Evolutionary conservation across 2,113 vertebrate species (phyloP), one percentile per base, ranked within the genome.

Genomic region (Azemiops feae): DNA sequence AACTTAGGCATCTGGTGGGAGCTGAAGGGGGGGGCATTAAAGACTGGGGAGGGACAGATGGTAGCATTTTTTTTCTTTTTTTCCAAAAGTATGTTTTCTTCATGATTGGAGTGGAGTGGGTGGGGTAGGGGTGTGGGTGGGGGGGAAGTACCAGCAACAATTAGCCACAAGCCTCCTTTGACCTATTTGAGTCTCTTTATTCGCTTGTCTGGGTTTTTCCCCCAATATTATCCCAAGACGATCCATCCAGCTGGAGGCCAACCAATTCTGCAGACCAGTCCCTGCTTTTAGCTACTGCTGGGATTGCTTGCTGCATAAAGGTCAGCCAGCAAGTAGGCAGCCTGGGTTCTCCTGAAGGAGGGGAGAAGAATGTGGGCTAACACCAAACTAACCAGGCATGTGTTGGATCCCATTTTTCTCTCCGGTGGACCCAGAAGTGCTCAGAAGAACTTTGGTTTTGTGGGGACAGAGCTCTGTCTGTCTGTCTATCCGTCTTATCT

Each of bases 131-230:
- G 47, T 50, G 47, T 7, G 47, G 47, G 47, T 1, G 47, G 47
- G 47, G 39, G 45, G n/a, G 3, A 5, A n/a, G 53, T 27, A 57
- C 2, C 30, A 27, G 7, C 55, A 53, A 4, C 85, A 54, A 25
- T 57, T 58, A 87, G 3, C 54, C 45, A 64, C 39, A 81, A 52
- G n/a, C 25, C 18, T 55, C 90, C 55, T 27, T 45, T 92, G 87
- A 89, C 87, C 88, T 85, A 55, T 54, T 23, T 54, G 47, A 20
- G 55, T 85, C 87, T 57, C n/a, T 91, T 55, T 88, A 22, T 91
- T 93, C 90, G 43, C 87, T 34, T 86, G 64, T 53, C 91, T 93
- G n/a, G 74, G 54, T 81, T 69, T 92, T 74, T 54, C 91, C 47
- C 47, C 54, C 57, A 87, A 69, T 39, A 53, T 74, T 11, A 54